phyloP scores from a whole-genome alignment of 2,888 invertebrate genomes.

The Hydroisotoma schaefferi region DNA sequence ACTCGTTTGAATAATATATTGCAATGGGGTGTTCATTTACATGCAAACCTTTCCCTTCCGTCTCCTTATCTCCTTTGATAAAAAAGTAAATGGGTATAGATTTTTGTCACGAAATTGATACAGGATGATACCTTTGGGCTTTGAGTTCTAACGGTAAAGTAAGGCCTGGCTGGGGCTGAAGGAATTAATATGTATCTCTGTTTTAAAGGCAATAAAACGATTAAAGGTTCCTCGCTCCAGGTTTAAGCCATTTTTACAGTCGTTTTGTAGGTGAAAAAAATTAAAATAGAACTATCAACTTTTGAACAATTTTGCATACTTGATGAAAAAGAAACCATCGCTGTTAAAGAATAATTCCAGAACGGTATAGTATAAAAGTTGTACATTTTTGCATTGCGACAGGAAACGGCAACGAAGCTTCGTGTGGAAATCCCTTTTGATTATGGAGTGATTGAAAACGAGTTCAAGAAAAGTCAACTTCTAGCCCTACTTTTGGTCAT shows the following conservation, averaged over 20 bases:
- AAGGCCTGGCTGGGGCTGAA: no score
- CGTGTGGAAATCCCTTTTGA: conserved; percentile 43
- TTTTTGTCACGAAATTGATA: no score
- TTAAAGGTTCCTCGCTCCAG: not conserved
- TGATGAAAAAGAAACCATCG: not conserved
- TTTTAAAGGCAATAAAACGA: not conserved
- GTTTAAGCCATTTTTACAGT: no score
- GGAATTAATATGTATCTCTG: no score
- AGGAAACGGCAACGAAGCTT: conserved; percentile 31
- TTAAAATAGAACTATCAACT: not conserved
- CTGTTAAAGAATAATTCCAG: not conserved
- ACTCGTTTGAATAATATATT: no score
- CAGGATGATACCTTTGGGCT: no score
- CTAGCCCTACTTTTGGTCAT: conserved; percentile 44
- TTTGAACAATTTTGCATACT: not conserved
- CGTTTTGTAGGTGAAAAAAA: no score
- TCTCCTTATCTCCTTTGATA: no score
- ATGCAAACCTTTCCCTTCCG: no score
- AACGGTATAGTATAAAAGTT: not conserved
- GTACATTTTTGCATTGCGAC: not conserved
- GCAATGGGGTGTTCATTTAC: no score
- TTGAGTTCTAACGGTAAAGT: no score
- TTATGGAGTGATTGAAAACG: conserved; percentile 33
- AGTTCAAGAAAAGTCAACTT: conserved; percentile 45
- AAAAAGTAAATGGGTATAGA: no score